These are phyloP conservation scores for Siniperca scherzeri DNA, from an alignment of 2,797 vertebrate genomes.

Conservation along the genomic window DNA sequence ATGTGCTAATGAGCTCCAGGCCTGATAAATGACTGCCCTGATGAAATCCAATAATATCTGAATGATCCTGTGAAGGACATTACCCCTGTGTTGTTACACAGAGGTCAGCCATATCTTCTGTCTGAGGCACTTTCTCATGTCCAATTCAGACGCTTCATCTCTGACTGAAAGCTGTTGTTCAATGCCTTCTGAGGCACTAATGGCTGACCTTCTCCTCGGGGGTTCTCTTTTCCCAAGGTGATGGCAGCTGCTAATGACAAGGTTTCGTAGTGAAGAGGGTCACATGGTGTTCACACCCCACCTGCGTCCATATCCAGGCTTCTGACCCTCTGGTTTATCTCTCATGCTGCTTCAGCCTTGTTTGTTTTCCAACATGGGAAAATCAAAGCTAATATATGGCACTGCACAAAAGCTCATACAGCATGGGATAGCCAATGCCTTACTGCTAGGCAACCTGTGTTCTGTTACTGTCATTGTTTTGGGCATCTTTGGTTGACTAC, in stretches of 20 bases:
- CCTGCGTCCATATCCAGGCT: conserved; percentile 46
- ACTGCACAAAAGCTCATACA: background rate
- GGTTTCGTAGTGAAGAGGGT: conserved; percentile 35
- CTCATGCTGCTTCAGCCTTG: conserved; percentile 3
- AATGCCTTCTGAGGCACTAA: conserved; percentile 52
- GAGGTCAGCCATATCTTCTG: conserved; percentile 58
- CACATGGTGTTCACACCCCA: conserved; percentile 46
- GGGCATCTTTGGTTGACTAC: background rate
- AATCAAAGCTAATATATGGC: conserved; percentile 30
- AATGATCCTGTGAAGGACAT: conserved; percentile 53
- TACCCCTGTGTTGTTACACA: conserved; percentile 34
- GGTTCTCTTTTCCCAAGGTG: conserved; percentile 43
- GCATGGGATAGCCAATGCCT: background rate
- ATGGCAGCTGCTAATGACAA: conserved; percentile 58
- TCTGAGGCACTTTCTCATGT: conserved; percentile 28
- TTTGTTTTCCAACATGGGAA: conserved; percentile 32
- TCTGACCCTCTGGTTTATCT: conserved; percentile 26
- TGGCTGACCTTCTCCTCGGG: conserved; percentile 46
- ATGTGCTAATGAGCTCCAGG: conserved; percentile 52
- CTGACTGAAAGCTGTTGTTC: conserved; percentile 40
- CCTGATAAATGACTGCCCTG: conserved; percentile 57
- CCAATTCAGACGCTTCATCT: conserved; percentile 36
- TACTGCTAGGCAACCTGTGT: background rate
- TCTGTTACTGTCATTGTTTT: background rate
- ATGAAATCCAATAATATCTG: conserved; percentile 61